Evolutionary conservation across 2,113 vertebrate species (phyloP), one percentile per base, ranked within the genome.

Genomic region (Pavo muticus): DNA sequence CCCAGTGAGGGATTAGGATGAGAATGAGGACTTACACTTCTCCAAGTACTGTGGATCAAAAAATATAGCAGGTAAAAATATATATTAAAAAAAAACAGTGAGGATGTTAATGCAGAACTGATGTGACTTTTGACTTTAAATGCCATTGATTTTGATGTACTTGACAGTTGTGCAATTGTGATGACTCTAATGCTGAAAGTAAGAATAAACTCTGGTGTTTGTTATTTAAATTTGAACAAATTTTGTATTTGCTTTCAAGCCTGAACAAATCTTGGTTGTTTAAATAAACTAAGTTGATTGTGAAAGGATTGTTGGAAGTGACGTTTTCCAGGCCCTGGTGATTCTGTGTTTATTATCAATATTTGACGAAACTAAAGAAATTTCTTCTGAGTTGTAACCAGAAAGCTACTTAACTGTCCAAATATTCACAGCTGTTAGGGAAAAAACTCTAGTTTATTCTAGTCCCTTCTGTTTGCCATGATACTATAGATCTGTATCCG

Each of bases 331-430:
- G 39, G n/a, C 48, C 40, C 48, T 83, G 57, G 30, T 91, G 72
- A 81, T 89, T 91, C n/a, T 73, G n/a, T 88, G 75, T 88, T 87
- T 88, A 81, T 95, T 94, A 78, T 68, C 93, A 93, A 76, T 94
- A 92, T 96, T 94, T 94, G 48, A 57, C 84, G 84, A 85, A 89
- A 80, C 19, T 73, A 92, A 90, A 61, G 25, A 78, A 82, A 73
- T 48, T 88, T 61, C 45, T 86, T 54, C 75, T 79, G 72, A 91
- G 63, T 57, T 61, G 45, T 70, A 64, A 73, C 35, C 72, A 93
- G 81, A 95, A 90, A 87, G 44, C 80, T 84, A 61, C 81, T 90
- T 75, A 71, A 65, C 25, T 73, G 35, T 86, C 78, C 77, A 93
- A 87, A 93, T 91, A 89, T 35, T 90, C 78, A 50, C 50, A 95